phyloP scores from a whole-genome alignment of 2,797 vertebrate genomes.

The Leptoclinus maculatus region DNA sequence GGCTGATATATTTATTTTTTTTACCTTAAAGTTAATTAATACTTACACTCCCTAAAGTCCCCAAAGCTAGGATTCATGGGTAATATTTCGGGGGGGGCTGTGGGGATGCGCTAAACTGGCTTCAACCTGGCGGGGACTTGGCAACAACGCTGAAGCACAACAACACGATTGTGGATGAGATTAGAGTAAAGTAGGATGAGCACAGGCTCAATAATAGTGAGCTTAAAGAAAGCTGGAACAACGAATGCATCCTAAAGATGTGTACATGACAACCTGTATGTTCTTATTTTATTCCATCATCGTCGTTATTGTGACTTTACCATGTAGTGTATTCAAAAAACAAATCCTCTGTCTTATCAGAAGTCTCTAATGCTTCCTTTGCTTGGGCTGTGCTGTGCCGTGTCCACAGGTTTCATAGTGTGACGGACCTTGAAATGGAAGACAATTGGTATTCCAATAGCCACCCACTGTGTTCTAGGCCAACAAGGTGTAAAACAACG shows the following conservation, averaged over 20 bases:
- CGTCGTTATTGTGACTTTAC: background rate
- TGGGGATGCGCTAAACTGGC: conserved; percentile 4
- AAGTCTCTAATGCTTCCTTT: background rate
- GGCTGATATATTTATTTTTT: background rate
- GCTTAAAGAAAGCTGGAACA: background rate
- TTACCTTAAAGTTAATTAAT: conserved; percentile 32
- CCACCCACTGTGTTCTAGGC: conserved; percentile 17
- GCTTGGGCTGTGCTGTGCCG: conserved; percentile 11
- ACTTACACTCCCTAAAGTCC: conserved; percentile 24
- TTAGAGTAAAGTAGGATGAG: conserved; percentile 24
- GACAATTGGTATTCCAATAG: conserved; percentile 46
- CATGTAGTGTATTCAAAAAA: background rate
- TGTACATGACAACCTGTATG: background rate
- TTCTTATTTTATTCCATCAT: background rate
- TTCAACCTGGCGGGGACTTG: conserved; percentile 21
- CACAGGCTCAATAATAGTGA: background rate
- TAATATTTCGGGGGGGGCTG: conserved; percentile 4
- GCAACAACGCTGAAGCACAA: background rate
- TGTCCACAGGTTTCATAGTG: conserved; percentile 24
- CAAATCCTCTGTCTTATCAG: background rate
- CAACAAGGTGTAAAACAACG: conserved; percentile 54
- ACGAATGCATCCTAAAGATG: background rate
- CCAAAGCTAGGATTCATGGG: conserved; percentile 21
- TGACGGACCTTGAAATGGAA: conserved; percentile 50
- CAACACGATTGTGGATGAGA: background rate